Percentiles rank a stretch among this genome's conserved stretches.
These are phyloP conservation scores for Telmatherina bonti DNA, from an alignment of 2,797 vertebrate genomes.

Conservation along the genomic window DNA sequence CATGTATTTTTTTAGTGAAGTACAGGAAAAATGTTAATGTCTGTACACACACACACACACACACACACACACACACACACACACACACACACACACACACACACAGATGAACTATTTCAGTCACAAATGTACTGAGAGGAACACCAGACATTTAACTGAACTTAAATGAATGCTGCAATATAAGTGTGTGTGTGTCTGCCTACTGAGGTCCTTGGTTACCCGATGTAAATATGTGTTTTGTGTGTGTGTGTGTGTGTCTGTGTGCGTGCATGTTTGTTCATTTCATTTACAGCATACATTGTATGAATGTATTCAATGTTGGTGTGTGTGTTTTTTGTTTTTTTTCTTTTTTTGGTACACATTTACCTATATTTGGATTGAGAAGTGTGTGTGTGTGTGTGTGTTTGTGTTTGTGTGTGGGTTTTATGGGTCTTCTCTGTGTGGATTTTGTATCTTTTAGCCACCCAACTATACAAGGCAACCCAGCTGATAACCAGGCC, in stretches of 20 bases:
- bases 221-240: conserved; percentile 22
- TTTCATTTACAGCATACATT: conserved; percentile 4
- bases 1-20: background rate
- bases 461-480: conserved; percentile 39
- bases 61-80: background rate
- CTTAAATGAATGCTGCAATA: conserved; percentile 57
- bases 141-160: conserved; percentile 65
- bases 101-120: conserved; percentile 47
- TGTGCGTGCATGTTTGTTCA: background rate
- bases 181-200: conserved; percentile 71
- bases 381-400: too few species aligned
- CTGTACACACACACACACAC: background rate
- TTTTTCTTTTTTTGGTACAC: background rate
- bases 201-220: conserved; percentile 63
- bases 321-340: conserved; percentile 1
- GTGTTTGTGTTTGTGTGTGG: background rate
- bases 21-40: conserved; percentile 2
- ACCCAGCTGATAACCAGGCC: conserved; percentile 60
- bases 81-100: background rate
- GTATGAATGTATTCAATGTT: background rate
- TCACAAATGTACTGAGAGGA: conserved; percentile 37
- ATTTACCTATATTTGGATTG: conserved; percentile 8
- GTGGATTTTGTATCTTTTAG: conserved; percentile 4
- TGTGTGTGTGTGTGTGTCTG: background rate
- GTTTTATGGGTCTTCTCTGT: background rate